Evolutionary conservation across 2,113 vertebrate species (phyloP).

Genomic region (Pelvicachromis taeniatus): DNA sequence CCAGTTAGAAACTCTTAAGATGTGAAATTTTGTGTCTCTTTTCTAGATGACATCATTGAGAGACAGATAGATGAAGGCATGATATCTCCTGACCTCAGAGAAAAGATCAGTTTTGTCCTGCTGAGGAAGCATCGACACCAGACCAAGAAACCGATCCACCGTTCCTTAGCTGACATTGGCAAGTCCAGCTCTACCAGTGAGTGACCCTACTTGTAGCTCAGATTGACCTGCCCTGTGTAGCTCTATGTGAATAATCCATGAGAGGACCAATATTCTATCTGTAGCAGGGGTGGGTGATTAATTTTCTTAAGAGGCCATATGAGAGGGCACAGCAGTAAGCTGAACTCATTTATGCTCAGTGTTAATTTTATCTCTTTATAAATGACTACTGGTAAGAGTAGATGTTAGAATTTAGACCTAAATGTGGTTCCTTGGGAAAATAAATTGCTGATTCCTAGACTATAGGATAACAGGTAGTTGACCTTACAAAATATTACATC

Average conservation of each 20-base stretch:
- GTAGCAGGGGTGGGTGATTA: neutral
- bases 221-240: neutral
- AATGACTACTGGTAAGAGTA: neutral
- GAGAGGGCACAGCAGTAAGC: neutral
- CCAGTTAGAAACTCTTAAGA: neutral
- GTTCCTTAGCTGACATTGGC: constrained; percentile 88
- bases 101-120: constrained; percentile 89
- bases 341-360: neutral
- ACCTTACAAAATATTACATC: neutral
- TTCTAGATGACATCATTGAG: constrained; percentile 87
- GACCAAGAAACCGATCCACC: constrained; percentile 96
- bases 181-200: constrained; percentile 86
- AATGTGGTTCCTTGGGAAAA: neutral
- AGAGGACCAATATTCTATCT: neutral
- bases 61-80: constrained; percentile 87
- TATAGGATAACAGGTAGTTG: neutral
- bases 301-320: neutral
- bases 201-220: constrained; percentile 23
- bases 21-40: neutral
- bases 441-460: neutral
- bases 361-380: neutral
- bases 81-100: constrained; percentile 83
- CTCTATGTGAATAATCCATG: neutral
- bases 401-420: neutral
- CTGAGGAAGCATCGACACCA: constrained; percentile 94